Evolutionary conservation across 1,140 invertebrate genomes (phyloP).

Genomic region (Apis mellifera): DNA sequence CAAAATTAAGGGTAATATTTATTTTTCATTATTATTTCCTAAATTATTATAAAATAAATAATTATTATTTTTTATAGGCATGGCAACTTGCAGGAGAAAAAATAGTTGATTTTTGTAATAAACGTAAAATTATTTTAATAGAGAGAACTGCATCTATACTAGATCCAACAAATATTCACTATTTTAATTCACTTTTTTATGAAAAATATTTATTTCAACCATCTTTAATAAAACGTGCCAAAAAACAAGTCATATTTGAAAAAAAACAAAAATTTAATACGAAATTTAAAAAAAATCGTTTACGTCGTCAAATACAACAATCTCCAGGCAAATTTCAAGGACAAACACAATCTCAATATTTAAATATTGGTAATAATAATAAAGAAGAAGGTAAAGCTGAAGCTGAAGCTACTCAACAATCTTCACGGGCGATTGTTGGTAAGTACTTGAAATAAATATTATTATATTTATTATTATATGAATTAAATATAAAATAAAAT

Average conservation of each 20-base stretch:
- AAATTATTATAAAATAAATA: not conserved
- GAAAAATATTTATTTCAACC: slow-evolving; percentile 67
- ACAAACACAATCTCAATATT: slow-evolving; percentile 91
- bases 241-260: slow-evolving; percentile 61
- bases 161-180: slow-evolving; percentile 48
- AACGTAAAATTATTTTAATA: slow-evolving; percentile 63
- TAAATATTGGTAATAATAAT: slow-evolving; percentile 83
- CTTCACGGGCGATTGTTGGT: slow-evolving; percentile 89
- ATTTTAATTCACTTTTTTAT: slow-evolving; percentile 67
- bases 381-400: slow-evolving; percentile 87
- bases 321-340: slow-evolving; percentile 81
- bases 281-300: slow-evolving; percentile 32
- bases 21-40: too few relatives aligned
- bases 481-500: not conserved
- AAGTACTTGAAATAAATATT: slow-evolving; percentile 77
- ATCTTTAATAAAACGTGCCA: slow-evolving; percentile 58
- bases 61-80: slow-evolving; percentile 60
- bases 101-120: slow-evolving; percentile 74
- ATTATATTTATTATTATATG: not conserved
- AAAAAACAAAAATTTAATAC: slow-evolving; percentile 58
- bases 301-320: slow-evolving; percentile 58
- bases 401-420: slow-evolving; percentile 87
- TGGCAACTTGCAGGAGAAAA: slow-evolving; percentile 71
- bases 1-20: slow-evolving; percentile 70
- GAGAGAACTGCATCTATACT: slow-evolving; percentile 48